Evolutionary conservation across 2,797 vertebrate genomes (phyloP).

Genomic region (Astyanax mexicanus): DNA sequence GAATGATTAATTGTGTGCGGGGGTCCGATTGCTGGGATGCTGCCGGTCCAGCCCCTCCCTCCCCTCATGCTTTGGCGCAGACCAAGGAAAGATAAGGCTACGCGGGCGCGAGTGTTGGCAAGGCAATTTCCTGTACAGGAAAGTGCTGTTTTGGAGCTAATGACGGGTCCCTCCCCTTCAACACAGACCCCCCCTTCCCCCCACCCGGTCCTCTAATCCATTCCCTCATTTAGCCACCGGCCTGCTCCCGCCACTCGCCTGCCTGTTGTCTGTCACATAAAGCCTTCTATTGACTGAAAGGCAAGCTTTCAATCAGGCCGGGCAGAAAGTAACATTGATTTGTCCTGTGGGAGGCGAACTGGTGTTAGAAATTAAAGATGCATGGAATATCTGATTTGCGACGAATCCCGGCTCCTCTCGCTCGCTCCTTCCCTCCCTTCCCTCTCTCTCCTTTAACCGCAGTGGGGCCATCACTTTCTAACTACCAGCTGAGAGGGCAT

Average conservation of each 20-base stretch:
- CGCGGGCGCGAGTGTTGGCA: conserved; percentile 52
- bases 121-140: conserved; percentile 59
- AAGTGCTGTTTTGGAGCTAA: conserved; percentile 55
- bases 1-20: conserved; percentile 74
- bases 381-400: conserved; percentile 69
- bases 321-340: conserved; percentile 67
- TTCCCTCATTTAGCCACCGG: conserved; percentile 48
- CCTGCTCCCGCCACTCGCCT: conserved; percentile 41
- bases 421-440: neutral
- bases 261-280: conserved; percentile 55
- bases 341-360: conserved; percentile 54
- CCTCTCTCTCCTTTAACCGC: conserved; percentile 15
- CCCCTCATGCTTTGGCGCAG: conserved; percentile 30
- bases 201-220: conserved; percentile 45
- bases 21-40: conserved; percentile 62
- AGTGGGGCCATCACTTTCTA: conserved; percentile 33
- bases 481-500: conserved; percentile 42
- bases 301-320: conserved; percentile 62
- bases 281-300: conserved; percentile 58
- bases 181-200: conserved; percentile 9
- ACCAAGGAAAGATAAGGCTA: conserved; percentile 54
- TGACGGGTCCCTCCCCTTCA: conserved; percentile 47
- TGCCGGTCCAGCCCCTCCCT: conserved; percentile 49
- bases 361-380: conserved; percentile 74
- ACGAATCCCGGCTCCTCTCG: conserved; percentile 55